Evolutionary conservation across 1,140 invertebrate genomes (phyloP).

Genomic region (Drosophila serrata): DNA sequence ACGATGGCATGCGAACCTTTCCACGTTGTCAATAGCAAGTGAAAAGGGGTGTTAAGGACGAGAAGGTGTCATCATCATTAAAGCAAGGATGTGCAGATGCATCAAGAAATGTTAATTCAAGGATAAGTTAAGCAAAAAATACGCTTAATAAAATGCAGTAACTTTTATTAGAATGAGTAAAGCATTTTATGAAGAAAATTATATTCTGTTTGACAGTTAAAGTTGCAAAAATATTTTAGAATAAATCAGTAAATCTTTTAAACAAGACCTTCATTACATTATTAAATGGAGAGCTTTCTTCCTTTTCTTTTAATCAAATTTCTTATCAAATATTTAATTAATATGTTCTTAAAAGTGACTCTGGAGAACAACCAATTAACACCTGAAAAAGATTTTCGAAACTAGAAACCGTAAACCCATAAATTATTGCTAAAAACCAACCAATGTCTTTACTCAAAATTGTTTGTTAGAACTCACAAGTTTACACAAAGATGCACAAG

Average conservation of each 20-base stretch:
- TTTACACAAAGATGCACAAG: not conserved
- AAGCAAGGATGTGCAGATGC: conserved; percentile 3
- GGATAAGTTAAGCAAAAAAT: not conserved
- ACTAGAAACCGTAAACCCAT: no score
- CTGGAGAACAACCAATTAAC: not conserved
- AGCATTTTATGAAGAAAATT: not conserved
- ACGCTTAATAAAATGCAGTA: not conserved
- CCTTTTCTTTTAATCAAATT: no score
- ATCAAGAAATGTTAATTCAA: not conserved
- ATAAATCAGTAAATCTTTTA: no score
- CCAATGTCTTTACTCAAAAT: not conserved
- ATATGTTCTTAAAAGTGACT: not conserved
- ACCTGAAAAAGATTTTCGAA: not conserved
- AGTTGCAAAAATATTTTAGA: no score
- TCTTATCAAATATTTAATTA: not conserved
- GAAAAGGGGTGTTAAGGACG: conserved; percentile 2
- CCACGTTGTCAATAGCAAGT: conserved; percentile 27
- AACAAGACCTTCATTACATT: no score
- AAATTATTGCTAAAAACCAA: not conserved
- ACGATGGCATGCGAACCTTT: conserved; percentile 47
- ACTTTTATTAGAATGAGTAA: no score
- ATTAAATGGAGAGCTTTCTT: no score
- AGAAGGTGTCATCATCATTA: conserved; percentile 18
- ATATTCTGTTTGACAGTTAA: no score
- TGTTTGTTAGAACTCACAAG: not conserved